Percentiles rank a stretch among this genome's conserved stretches.
These are phyloP conservation scores for Mugil cephalus DNA, from an alignment of 2,113 vertebrate species.

Conservation along the genomic window DNA sequence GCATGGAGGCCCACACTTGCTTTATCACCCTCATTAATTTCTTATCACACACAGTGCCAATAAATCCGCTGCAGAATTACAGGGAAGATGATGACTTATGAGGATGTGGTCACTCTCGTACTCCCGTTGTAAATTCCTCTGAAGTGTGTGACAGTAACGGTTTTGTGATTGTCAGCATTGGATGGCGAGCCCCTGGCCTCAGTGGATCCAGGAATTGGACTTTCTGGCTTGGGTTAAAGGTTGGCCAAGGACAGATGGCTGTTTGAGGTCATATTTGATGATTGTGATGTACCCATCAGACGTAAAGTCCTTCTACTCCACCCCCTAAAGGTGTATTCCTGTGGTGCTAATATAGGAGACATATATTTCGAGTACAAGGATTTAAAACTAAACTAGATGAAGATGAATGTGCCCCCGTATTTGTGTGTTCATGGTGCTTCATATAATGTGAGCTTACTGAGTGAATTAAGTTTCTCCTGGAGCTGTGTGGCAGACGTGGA, in stretches of 20 bases:
- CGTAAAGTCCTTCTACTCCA: not conserved
- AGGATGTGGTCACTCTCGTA: constrained; percentile 48
- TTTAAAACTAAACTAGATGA: no score
- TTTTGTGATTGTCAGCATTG: constrained; percentile 11
- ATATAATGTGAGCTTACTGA: no score
- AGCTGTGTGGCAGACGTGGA: no score
- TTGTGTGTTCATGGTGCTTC: no score
- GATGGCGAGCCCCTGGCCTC: not conserved
- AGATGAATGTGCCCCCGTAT: no score
- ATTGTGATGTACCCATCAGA: not conserved
- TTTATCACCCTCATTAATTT: constrained; percentile 64
- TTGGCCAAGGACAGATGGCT: constrained; percentile 21
- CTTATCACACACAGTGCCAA: constrained; percentile 44
- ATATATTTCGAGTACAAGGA: no score
- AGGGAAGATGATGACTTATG: constrained; percentile 41
- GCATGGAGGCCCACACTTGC: constrained; percentile 37
- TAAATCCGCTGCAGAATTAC: constrained; percentile 53
- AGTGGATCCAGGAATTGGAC: not conserved
- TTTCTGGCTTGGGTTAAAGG: constrained; percentile 39
- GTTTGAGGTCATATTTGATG: constrained; percentile 12
- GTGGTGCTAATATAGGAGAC: no score
- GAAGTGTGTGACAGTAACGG: not conserved
- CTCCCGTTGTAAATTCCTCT: constrained; percentile 1
- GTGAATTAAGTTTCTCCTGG: no score
- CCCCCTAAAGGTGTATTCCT: no score